Conservation (phyloP, 1,140 invertebrate genomes). For the Nautilus pompilius region DNA sequence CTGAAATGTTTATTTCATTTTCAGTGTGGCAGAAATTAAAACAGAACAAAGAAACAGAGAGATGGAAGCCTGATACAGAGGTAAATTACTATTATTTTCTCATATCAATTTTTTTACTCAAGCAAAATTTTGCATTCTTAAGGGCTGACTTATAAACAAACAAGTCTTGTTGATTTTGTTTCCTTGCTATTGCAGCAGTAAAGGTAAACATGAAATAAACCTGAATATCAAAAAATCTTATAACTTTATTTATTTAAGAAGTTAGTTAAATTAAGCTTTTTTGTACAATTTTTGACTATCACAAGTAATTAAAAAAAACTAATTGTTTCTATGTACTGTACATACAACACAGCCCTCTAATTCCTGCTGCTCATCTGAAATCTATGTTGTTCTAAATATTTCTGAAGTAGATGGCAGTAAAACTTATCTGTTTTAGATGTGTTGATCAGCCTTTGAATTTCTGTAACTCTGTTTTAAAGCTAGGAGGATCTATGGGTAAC, state of each 20-base stretch:
- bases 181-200: not conserved
- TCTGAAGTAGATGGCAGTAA: too few relatives aligned
- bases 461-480: not conserved
- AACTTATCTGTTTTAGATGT: not conserved
- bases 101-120: not conserved
- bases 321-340: too few relatives aligned
- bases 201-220: not conserved
- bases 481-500: not conserved
- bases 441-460: not conserved
- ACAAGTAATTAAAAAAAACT: too few relatives aligned
- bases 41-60: constrained; percentile 87
- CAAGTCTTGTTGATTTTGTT: not conserved
- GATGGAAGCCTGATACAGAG: constrained; percentile 88
- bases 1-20: constrained; percentile 37
- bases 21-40: constrained; percentile 96
- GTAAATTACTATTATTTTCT: constrained; percentile 24
- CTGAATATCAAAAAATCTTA: not conserved
- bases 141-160: too few relatives aligned
- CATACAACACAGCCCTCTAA: too few relatives aligned
- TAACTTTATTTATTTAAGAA: not conserved
- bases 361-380: too few relatives aligned
- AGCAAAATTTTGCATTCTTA: not conserved
- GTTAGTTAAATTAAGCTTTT: not conserved
- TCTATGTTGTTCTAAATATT: too few relatives aligned
- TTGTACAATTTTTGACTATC: too few relatives aligned